These are phyloP conservation scores for Drusus annulatus DNA, from an alignment of 1,140 invertebrate species.

Conservation along the genomic window DNA sequence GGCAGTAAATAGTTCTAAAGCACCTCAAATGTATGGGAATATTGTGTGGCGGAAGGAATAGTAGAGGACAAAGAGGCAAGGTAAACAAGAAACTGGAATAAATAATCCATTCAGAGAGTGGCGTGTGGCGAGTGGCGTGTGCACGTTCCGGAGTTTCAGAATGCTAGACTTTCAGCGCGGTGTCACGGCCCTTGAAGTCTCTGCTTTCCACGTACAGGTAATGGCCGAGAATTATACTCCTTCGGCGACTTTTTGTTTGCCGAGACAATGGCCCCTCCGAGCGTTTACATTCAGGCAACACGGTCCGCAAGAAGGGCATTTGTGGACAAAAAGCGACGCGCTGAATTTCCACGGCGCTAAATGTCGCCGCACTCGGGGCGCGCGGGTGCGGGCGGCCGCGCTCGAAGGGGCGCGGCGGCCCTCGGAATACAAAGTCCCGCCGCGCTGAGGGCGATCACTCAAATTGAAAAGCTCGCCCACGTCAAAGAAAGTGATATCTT, in stretches of 20 bases:
- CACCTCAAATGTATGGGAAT: too few species aligned
- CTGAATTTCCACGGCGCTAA: slow-evolving; percentile 41
- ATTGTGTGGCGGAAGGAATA: too few species aligned
- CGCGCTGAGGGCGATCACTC: neutral
- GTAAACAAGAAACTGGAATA: too few species aligned
- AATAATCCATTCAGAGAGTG: too few species aligned
- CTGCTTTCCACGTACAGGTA: slow-evolving; percentile 34
- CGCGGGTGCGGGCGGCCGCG: neutral
- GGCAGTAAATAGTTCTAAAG: too few species aligned
- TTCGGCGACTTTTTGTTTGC: slow-evolving; percentile 31
- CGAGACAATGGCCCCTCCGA: slow-evolving; percentile 38
- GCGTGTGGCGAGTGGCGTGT: too few species aligned
- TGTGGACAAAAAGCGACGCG: slow-evolving; percentile 28
- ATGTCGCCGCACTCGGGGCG: slow-evolving; percentile 11
- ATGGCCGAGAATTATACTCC: slow-evolving; percentile 28
- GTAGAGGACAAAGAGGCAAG: too few species aligned
- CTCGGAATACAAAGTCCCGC: slow-evolving; percentile 22
- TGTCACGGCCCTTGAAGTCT: neutral
- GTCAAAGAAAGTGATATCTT: neutral
- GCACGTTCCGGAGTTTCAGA: too few species aligned
- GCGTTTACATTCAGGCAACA: slow-evolving; percentile 44
- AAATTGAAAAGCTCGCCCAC: slow-evolving; percentile 2
- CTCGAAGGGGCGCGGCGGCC: neutral
- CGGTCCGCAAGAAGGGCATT: slow-evolving; percentile 32
- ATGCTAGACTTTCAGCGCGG: neutral